phyloP scores from a whole-genome alignment of 2,888 invertebrate genomes.

The Mellilla xanthometata region DNA sequence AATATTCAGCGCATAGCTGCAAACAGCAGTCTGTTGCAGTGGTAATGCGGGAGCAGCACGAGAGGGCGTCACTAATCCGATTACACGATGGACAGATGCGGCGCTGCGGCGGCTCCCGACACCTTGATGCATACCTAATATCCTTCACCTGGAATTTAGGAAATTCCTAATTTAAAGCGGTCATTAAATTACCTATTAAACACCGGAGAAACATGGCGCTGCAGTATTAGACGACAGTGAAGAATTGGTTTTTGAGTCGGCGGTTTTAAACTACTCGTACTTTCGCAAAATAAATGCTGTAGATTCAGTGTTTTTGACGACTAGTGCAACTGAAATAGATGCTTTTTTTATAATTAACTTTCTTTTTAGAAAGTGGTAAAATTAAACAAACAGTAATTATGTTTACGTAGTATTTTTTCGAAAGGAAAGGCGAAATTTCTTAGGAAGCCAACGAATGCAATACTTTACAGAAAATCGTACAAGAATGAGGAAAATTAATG shows the following conservation, averaged over 20 bases:
- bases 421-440: no score
- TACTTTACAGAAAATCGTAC: constrained; percentile 4
- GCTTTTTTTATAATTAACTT: no score
- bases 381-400: no score
- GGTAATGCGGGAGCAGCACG: constrained; percentile 23
- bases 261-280: constrained; percentile 4
- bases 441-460: constrained; percentile 4
- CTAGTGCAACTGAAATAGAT: no score
- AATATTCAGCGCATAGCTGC: constrained; percentile 5
- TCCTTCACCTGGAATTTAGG: constrained; percentile 40
- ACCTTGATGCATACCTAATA: constrained; percentile 49
- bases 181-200: constrained; percentile 33
- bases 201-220: constrained; percentile 21
- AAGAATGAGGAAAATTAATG: constrained; percentile 8
- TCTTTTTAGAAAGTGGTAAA: no score
- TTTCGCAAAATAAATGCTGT: neutral
- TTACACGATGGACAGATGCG: constrained; percentile 49
- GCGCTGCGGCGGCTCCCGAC: constrained; percentile 33
- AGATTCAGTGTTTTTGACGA: no score
- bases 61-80: constrained; percentile 45
- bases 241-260: constrained; percentile 10
- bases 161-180: constrained; percentile 30
- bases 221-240: constrained; percentile 15
- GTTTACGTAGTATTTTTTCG: no score
- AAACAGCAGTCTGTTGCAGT: neutral